A percentile compares a stretch with the other conserved stretches of the same genome.
phyloP scores from a whole-genome alignment of 1,140 invertebrate species.

The Drosophila repletoides region DNA sequence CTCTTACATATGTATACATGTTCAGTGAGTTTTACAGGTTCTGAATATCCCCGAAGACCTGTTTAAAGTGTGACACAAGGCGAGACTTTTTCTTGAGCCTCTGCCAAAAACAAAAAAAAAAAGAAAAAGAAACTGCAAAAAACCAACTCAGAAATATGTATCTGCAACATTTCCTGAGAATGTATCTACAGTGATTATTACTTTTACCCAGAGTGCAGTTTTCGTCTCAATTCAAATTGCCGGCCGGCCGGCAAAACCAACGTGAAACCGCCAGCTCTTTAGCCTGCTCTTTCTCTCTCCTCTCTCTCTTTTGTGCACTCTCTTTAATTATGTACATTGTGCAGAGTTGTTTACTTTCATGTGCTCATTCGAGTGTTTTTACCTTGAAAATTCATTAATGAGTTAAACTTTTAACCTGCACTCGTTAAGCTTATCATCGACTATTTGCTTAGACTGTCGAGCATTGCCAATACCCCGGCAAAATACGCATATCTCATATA shows the following conservation, averaged over 20 bases:
- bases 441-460: constrained; percentile 37
- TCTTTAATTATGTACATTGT: constrained; percentile 20
- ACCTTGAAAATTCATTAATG: constrained; percentile 67
- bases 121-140: constrained; percentile 4
- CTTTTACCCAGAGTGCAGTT: constrained; percentile 14
- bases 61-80: constrained; percentile 29
- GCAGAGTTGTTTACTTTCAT: constrained; percentile 67
- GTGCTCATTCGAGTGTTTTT: constrained; percentile 42
- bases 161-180: constrained; percentile 21
- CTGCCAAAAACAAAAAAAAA: neutral
- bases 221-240: constrained; percentile 28
- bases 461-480: constrained; percentile 11
- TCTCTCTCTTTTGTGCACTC: constrained; percentile 1
- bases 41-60: neutral
- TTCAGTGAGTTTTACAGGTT: too few species aligned
- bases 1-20: neutral
- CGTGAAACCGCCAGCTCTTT: constrained; percentile 6
- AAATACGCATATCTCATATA: neutral
- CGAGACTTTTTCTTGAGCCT: neutral
- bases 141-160: constrained; percentile 26
- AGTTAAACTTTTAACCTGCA: constrained; percentile 66
- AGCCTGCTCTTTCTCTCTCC: constrained; percentile 15
- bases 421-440: constrained; percentile 40
- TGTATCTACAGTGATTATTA: constrained; percentile 28
- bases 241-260: constrained; percentile 61